Evolutionary conservation across 2,113 vertebrate genomes (phyloP), one percentile per base, ranked within the genome.

Genomic region (Entelurus aequoreus): DNA sequence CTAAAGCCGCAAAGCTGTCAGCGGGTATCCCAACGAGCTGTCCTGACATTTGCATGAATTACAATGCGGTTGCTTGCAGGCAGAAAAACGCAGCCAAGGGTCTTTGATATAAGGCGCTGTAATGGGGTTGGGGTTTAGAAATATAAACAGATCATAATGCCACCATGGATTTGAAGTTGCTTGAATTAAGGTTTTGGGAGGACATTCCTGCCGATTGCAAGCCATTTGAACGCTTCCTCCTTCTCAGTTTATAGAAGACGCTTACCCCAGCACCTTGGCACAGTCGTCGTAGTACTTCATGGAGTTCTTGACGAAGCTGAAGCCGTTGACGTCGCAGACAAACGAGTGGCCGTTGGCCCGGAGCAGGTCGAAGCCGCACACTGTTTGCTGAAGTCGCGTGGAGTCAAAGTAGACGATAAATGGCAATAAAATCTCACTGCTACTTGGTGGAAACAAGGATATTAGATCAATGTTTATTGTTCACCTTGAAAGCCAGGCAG

Each of bases 271-370:
- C 64, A 99, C 94, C 92, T 99, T 98, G 90, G 95, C 95, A 88
- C 96, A 98, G 77, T 98, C 96, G 6, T 98, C 96, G 0, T 98
- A 98, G 63, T 98, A 98, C 79, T 98, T 98, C 96, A 98, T 98
- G 3, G 96, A 98, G 86, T 98, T 98, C 90, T 98, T 98, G 78
- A 98, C 96, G 66, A 98, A 98, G 83, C 95, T 98, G 90, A 98
- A 98, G 65, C 96, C 96, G 0, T 98, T 98, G 61, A 98, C 96
- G 0, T 98, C 96, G 1, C 96, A 98, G 49, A 98, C 96, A 36
- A 92, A 98, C 0, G 95, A 98, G 82, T 98, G 95, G 52, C 95
- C 96, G 0, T 98, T 98, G 54, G 96, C 96, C 72, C 96, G 85
- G 63, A 98, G 91, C 49, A 98, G 92, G 82, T 98, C 96, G 36